Conservation (phyloP, 1,140 invertebrate genomes). For the Dreissena rostriformis region DNA sequence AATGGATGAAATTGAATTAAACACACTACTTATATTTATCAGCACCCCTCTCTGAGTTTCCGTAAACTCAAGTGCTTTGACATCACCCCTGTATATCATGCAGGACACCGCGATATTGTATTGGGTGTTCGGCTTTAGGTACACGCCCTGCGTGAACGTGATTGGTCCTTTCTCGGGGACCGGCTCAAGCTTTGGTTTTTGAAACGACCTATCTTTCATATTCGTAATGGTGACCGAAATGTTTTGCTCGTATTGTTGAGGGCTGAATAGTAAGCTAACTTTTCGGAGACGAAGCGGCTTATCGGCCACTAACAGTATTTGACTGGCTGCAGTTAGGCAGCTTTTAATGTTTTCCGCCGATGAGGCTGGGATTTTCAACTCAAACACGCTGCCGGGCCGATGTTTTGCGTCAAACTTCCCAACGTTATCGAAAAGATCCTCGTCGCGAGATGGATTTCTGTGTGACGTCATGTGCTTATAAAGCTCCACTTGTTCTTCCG, state of each 20-base stretch:
- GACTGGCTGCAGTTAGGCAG: constrained; percentile 47
- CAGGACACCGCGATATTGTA: constrained; percentile 43
- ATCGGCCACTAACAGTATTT: constrained; percentile 48
- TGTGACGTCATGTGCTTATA: constrained; percentile 49
- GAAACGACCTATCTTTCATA: constrained; percentile 52
- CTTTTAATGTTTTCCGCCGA: constrained; percentile 35
- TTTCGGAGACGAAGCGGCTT: constrained; percentile 49
- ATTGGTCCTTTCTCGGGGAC: constrained; percentile 35
- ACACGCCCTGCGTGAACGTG: constrained; percentile 37
- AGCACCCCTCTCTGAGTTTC: constrained; percentile 44
- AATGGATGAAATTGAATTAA: constrained; percentile 44
- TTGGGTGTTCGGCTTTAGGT: constrained; percentile 42
- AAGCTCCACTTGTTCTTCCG: constrained; percentile 49
- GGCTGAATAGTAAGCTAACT: constrained; percentile 39
- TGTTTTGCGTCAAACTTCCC: constrained; percentile 52
- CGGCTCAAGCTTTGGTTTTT: constrained; percentile 24
- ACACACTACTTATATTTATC: constrained; percentile 47
- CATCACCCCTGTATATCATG: constrained; percentile 52
- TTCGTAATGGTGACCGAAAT: constrained; percentile 38
- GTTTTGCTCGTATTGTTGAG: constrained; percentile 44
- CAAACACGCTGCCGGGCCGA: constrained; percentile 56
- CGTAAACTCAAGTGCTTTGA: constrained; percentile 45
- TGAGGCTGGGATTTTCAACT: constrained; percentile 51
- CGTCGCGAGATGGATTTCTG: constrained; percentile 24
- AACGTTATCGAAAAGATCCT: constrained; percentile 44